phyloP scores from a whole-genome alignment of 2,888 invertebrate genomes.

The Drosophila anomalata region DNA sequence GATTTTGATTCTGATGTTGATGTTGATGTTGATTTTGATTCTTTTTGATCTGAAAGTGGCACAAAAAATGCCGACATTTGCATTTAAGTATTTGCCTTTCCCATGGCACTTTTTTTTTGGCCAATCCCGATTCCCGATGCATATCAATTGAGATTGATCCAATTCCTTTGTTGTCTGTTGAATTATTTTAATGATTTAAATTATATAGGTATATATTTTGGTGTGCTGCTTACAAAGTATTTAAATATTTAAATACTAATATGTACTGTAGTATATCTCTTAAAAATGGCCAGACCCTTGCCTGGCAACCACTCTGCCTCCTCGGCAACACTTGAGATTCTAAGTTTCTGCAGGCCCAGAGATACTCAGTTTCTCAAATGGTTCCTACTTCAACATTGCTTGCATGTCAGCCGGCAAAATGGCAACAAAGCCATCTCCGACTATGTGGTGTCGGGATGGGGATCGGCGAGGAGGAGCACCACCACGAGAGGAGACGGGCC shows the following conservation, averaged over 20 bases:
- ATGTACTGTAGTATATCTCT: neutral
- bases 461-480: neutral
- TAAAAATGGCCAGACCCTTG: neutral
- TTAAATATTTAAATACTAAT: too few relatives aligned
- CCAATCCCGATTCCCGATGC: neutral
- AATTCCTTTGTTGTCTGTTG: neutral
- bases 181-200: neutral
- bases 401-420: slow-evolving; percentile 60
- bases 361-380: slow-evolving; percentile 31
- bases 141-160: slow-evolving; percentile 1
- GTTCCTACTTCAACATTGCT: slow-evolving; percentile 38
- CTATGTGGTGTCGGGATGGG: neutral
- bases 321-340: slow-evolving; percentile 31
- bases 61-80: slow-evolving; percentile 31
- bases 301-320: slow-evolving; percentile 6
- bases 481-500: slow-evolving; percentile 27
- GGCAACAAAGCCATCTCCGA: slow-evolving; percentile 68
- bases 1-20: slow-evolving; percentile 30
- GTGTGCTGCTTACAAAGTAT: too few relatives aligned
- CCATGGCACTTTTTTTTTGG: slow-evolving; percentile 27
- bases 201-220: neutral
- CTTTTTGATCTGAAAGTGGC: slow-evolving; percentile 42
- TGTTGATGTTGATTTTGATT: slow-evolving; percentile 31
- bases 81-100: slow-evolving; percentile 36
- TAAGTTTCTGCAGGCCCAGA: slow-evolving; percentile 19